Conservation (phyloP, 2,888 invertebrate genomes). For the Anagyrus pseudococci region DNA sequence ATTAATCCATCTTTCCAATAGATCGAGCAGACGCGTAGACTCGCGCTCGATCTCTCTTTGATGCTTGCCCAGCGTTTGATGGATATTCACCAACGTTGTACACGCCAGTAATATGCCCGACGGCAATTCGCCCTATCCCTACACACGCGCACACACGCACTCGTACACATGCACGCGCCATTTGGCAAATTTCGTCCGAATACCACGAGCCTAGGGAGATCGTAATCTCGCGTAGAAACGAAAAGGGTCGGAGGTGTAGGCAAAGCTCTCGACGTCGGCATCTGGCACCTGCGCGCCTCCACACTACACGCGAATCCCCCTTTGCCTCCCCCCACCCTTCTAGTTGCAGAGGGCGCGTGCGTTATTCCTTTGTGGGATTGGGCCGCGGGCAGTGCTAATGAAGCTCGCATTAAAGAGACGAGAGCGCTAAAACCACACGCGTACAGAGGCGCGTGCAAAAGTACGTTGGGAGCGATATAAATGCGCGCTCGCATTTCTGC, state of each 20-base stretch:
- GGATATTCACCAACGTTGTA: conserved; percentile 51
- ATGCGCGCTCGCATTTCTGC: not conserved
- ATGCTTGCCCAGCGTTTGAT: conserved; percentile 50
- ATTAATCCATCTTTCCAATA: conserved; percentile 15
- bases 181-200: not conserved
- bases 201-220: not conserved
- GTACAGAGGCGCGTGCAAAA: not conserved
- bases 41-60: conserved; percentile 45
- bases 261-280: not conserved
- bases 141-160: not conserved
- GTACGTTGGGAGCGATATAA: not conserved
- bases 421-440: conserved; percentile 38
- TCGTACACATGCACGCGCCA: not conserved
- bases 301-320: too few relatives aligned
- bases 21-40: too few relatives aligned
- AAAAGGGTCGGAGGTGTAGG: not conserved
- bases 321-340: too few relatives aligned
- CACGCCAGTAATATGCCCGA: not conserved
- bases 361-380: conserved; percentile 54
- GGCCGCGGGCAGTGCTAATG: conserved; percentile 50
- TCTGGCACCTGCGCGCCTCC: not conserved
- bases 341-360: not conserved
- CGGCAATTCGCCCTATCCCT: too few relatives aligned
- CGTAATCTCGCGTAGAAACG: not conserved
- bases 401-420: conserved; percentile 42